A percentile compares a stretch with the other conserved stretches of the same genome.
These are phyloP conservation scores for Drosophila mayri DNA, from an alignment of 1,140 invertebrate species.

Conservation along the genomic window DNA sequence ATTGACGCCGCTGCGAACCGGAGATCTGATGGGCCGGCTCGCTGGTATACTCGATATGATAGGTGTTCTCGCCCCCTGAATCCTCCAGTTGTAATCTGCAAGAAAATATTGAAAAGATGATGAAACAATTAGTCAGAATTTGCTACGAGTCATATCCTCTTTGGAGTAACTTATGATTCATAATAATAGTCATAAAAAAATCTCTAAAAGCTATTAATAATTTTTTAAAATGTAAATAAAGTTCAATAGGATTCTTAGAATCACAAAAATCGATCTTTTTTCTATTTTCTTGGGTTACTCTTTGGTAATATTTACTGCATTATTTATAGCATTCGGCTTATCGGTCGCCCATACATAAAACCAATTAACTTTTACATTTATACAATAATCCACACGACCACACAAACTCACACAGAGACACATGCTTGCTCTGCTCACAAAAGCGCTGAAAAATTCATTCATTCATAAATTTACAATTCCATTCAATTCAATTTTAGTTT, in stretches of 20 bases:
- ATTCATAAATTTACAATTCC: conserved; percentile 83
- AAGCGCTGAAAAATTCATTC: conserved; percentile 74
- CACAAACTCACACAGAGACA: conserved; percentile 32
- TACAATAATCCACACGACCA: conserved; percentile 32
- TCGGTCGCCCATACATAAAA: conserved; percentile 44
- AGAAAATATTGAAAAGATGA: conserved; percentile 8
- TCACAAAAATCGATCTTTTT: not conserved
- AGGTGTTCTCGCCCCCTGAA: conserved; percentile 81
- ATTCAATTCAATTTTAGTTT: conserved; percentile 82
- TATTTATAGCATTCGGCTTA: conserved; percentile 48
- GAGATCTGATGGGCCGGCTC: conserved; percentile 70
- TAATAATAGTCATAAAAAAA: too few relatives aligned
- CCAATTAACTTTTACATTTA: conserved; percentile 70
- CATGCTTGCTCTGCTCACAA: conserved; percentile 25
- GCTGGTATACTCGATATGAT: conserved; percentile 77
- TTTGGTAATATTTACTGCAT: conserved; percentile 1
- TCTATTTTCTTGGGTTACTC: not conserved
- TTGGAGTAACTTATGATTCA: not conserved
- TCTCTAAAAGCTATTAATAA: not conserved
- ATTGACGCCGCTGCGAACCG: conserved; percentile 73
- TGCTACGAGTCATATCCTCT: not conserved
- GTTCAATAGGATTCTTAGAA: not conserved
- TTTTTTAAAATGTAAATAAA: not conserved
- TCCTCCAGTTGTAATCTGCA: conserved; percentile 82
- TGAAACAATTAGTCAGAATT: conserved; percentile 14